These are phyloP conservation scores for Gorsachius magnificus DNA, from an alignment of 2,797 vertebrate species.

Conservation along the genomic window DNA sequence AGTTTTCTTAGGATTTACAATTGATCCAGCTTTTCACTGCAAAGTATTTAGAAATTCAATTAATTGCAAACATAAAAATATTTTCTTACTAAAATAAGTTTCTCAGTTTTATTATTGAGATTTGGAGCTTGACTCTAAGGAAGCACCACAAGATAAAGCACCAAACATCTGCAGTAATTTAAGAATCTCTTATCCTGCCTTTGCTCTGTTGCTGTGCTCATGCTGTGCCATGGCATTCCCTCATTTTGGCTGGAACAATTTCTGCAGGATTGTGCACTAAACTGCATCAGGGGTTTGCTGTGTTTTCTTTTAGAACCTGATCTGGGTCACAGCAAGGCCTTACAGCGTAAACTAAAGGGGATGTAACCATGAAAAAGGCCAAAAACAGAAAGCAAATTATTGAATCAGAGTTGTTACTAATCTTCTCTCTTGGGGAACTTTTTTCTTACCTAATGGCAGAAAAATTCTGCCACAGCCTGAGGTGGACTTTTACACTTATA, in stretches of 20 bases:
- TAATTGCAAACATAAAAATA: background rate
- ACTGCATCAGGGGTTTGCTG: background rate
- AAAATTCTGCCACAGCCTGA: background rate
- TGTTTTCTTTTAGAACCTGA: background rate
- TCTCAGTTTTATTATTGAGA: background rate
- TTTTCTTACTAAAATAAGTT: background rate
- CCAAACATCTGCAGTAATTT: background rate
- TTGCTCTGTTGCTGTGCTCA: accelerated
- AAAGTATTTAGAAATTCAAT: background rate
- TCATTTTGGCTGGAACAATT: background rate
- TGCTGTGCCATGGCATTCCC: accelerated
- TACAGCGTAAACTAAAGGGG: background rate
- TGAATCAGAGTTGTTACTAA: background rate
- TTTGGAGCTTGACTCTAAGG: background rate
- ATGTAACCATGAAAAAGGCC: background rate
- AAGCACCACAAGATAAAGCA: background rate
- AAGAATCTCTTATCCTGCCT: background rate
- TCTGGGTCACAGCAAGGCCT: background rate
- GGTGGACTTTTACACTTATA: background rate
- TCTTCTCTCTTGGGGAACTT: background rate
- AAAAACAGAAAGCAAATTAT: background rate
- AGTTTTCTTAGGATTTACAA: background rate
- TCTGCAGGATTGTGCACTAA: background rate
- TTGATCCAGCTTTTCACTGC: background rate
- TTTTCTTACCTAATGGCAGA: background rate